phyloP scores from a whole-genome alignment of 2,113 vertebrate genomes.

The Pristiophorus japonicus region DNA sequence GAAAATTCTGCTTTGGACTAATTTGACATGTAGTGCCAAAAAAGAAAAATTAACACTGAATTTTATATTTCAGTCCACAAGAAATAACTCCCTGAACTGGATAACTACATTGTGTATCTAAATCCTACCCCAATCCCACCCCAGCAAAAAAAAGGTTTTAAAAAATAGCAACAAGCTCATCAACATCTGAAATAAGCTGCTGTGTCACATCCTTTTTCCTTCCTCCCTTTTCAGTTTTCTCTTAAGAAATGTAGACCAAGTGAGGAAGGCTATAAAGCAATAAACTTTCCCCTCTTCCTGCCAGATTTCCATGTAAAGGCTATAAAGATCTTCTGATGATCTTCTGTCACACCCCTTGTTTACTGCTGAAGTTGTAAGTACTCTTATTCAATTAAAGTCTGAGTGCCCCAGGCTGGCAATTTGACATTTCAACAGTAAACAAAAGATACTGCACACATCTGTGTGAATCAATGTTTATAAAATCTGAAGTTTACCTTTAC shows the following conservation, averaged over 20 bases:
- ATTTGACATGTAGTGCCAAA: not conserved
- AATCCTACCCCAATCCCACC: not conserved
- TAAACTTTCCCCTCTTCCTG: conserved; percentile 48
- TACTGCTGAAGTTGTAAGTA: conserved; percentile 60
- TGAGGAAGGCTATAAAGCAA: conserved; percentile 57
- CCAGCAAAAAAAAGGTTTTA: not conserved
- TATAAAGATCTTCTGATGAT: conserved; percentile 58
- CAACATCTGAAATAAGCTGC: not conserved
- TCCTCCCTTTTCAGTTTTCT: conserved; percentile 36
- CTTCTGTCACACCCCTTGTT: conserved; percentile 44
- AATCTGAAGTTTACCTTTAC: not conserved
- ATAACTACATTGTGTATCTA: not conserved
- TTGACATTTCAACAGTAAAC: not conserved
- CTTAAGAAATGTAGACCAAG: conserved; percentile 43
- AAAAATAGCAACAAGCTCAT: not conserved
- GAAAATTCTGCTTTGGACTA: not conserved
- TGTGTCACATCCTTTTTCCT: conserved; percentile 5
- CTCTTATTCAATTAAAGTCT: conserved; percentile 52
- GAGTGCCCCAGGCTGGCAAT: not conserved
- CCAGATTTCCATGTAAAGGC: conserved; percentile 47
- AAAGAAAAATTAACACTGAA: not conserved
- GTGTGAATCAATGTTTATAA: not conserved
- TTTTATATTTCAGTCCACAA: not conserved
- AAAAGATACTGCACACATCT: not conserved
- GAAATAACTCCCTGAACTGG: not conserved